Evolutionary conservation across 2,113 vertebrate genomes (phyloP).

Genomic region (Oreotrochilus melanogaster): DNA sequence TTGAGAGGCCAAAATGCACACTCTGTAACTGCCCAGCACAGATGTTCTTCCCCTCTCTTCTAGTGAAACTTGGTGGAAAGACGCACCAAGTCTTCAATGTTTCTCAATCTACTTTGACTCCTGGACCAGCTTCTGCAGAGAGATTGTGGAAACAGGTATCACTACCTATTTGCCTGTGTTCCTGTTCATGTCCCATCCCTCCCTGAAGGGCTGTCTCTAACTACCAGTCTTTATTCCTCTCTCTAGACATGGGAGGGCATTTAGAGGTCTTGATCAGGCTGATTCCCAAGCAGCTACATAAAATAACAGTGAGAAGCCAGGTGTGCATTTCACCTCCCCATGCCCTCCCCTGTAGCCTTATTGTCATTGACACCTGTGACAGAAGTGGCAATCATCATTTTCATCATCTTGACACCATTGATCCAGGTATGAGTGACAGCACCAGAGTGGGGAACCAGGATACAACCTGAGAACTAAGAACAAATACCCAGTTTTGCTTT

Average conservation of each 20-base stretch:
- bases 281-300: neutral
- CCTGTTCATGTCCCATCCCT: accelerated
- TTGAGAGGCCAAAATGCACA: neutral
- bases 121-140: neutral
- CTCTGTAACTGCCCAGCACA: neutral
- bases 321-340: neutral
- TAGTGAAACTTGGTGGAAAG: neutral
- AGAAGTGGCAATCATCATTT: neutral
- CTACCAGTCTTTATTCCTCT: neutral
- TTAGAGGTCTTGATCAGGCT: neutral
- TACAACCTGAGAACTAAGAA: neutral
- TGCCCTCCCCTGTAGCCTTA: neutral
- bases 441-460: neutral
- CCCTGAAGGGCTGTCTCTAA: neutral
- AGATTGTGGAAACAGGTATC: neutral
- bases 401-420: neutral
- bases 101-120: neutral
- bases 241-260: neutral
- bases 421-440: neutral
- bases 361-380: neutral
- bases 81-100: neutral
- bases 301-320: neutral
- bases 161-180: neutral
- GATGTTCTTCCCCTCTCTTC: neutral
- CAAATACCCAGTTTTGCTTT: neutral